These are phyloP conservation scores for Standfussiana lucernea DNA, from an alignment of 2,888 invertebrate species.

Conservation along the genomic window DNA sequence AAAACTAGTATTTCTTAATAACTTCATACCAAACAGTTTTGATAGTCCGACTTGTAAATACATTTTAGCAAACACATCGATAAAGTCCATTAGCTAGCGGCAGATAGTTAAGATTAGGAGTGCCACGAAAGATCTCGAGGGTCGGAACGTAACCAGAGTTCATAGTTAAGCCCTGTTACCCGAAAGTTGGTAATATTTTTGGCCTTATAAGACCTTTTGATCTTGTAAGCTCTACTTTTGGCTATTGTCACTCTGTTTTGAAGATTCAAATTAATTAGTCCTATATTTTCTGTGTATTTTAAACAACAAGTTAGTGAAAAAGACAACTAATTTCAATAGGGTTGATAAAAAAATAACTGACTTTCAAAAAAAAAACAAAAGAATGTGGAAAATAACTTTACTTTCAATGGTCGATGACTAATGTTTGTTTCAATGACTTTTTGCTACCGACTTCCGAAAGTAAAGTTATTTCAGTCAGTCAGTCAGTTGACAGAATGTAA, in stretches of 20 bases:
- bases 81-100: slow-evolving; percentile 52
- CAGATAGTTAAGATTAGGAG: slow-evolving; percentile 29
- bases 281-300: neutral
- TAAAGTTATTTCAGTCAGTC: no score
- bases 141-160: slow-evolving; percentile 36
- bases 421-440: no score
- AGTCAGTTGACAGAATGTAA: no score
- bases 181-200: slow-evolving; percentile 42
- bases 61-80: slow-evolving; percentile 41
- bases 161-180: neutral
- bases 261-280: neutral
- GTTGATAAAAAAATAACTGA: no score
- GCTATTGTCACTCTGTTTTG: slow-evolving; percentile 1
- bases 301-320: neutral
- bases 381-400: no score
- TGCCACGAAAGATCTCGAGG: slow-evolving; percentile 35
- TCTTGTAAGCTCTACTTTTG: neutral
- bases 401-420: no score
- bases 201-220: slow-evolving; percentile 10
- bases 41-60: slow-evolving; percentile 36
- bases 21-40: neutral
- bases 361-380: no score
- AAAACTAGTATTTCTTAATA: neutral
- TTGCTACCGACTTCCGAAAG: no score
- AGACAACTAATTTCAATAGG: neutral